Evolutionary conservation across 1,140 invertebrate genomes (phyloP), one percentile per base, ranked within the genome.

Genomic region (Drosophila dunni): DNA sequence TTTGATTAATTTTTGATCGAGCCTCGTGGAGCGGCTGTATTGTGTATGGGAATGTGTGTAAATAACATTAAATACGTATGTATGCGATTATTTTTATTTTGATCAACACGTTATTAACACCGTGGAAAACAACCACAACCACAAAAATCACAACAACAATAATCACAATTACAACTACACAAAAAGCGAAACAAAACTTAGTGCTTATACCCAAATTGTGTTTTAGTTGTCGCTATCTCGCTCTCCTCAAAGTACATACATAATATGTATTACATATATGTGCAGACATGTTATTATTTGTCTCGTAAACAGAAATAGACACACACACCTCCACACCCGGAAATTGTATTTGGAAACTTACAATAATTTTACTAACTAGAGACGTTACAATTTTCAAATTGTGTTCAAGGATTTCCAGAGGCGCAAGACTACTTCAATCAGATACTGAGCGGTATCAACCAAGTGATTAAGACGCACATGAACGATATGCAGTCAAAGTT

Each of bases 351-450:
- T n/a, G n/a, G n/a, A 6, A 9, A n/a, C 3, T 13, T 6, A 24
- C 24, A 17, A 13, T 17, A 17, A 10, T 36, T 15, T n/a, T 24
- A 65, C 20, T 65, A 69, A 63, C 46, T 15, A 46, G 45, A 5
- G 24, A 29, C 24, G 24, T 8, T 34, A 10, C 4, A 50, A 64
- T 6, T 44, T 3, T 84, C 71, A 20, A 60, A 54, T 56, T 62
- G 33, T 64, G 40, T 84, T 86, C 63, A 89, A 90, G 88, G 85
- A 68, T 91, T 91, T 58, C 82, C 88, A 62, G 88, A 95, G 82
- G 94, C 96, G 78, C 95, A 96, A 79, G 96, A 96, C 91, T 96
- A 95, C 93, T 95, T 96, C 83, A 94, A 95, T 34, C 95, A 96
- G 79, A 94, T 97, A 40, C 93, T 97, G 34, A 91, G 94, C 68